phyloP scores from a whole-genome alignment of 2,113 vertebrate species.

The Gopherus evgoodei region DNA sequence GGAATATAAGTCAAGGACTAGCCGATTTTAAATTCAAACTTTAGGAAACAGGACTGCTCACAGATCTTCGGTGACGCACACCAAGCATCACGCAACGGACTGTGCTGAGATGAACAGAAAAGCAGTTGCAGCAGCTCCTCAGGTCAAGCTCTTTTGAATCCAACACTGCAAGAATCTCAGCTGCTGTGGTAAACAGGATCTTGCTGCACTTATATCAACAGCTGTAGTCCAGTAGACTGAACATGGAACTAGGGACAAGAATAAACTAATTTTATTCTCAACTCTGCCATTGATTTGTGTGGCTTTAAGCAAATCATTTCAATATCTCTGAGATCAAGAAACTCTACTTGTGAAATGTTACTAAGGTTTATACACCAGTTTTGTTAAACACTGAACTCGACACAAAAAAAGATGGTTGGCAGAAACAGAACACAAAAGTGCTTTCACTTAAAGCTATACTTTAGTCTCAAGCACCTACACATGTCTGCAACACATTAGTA shows the following conservation, averaged over 20 bases:
- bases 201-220: neutral
- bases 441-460: too few species aligned
- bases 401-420: neutral
- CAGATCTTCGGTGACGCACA: neutral
- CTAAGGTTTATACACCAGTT: neutral
- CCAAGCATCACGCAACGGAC: neutral
- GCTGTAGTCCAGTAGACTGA: neutral
- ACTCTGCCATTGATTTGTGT: neutral
- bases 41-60: neutral
- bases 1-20: neutral
- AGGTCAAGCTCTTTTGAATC: neutral
- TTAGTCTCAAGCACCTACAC: too few species aligned
- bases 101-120: neutral
- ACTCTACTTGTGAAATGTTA: neutral
- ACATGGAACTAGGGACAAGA: neutral
- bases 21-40: neutral
- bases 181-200: neutral
- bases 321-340: neutral
- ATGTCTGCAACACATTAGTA: too few species aligned
- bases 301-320: neutral
- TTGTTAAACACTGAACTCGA: neutral
- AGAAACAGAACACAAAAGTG: too few species aligned
- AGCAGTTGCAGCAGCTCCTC: neutral
- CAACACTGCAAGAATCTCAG: neutral
- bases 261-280: neutral